These are phyloP conservation scores for Delphinapterus leucas DNA, from an alignment of 2,113 vertebrate species.

Conservation along the genomic window DNA sequence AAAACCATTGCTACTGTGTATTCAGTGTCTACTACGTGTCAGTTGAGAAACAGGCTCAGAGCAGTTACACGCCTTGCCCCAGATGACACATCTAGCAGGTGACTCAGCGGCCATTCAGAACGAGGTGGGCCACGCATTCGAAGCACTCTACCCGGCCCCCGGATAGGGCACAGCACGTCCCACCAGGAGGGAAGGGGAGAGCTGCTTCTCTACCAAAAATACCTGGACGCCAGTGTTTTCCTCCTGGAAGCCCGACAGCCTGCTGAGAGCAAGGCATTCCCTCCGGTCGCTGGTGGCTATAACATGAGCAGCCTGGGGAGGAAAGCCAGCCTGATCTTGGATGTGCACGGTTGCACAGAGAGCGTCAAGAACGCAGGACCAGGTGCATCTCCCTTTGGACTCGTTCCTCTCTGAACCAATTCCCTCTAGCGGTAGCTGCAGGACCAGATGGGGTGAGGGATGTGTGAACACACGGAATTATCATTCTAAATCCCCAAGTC, in stretches of 20 bases:
- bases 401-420: neutral
- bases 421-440: neutral
- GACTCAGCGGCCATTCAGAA: too few species aligned
- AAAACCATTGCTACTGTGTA: accelerated
- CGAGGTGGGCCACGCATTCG: too few species aligned
- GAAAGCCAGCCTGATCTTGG: accelerated
- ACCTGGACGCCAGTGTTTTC: neutral
- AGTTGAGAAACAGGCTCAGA: neutral
- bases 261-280: neutral
- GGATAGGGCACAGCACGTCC: accelerated
- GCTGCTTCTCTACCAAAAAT: neutral
- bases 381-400: neutral
- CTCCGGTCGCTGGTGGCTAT: accelerated
- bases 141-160: accelerated
- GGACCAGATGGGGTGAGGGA: neutral
- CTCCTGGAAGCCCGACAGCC: neutral
- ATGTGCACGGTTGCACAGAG: accelerated
- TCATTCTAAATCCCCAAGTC: neutral
- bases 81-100: neutral
- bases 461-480: neutral
- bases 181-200: neutral
- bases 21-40: neutral
- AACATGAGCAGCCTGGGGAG: neutral
- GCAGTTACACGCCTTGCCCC: neutral
- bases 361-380: neutral